Percentiles rank a stretch among this genome's conserved stretches.
Conservation (phyloP, 64 coral and sea anemone genomes). For the Montipora capricornis region DNA sequence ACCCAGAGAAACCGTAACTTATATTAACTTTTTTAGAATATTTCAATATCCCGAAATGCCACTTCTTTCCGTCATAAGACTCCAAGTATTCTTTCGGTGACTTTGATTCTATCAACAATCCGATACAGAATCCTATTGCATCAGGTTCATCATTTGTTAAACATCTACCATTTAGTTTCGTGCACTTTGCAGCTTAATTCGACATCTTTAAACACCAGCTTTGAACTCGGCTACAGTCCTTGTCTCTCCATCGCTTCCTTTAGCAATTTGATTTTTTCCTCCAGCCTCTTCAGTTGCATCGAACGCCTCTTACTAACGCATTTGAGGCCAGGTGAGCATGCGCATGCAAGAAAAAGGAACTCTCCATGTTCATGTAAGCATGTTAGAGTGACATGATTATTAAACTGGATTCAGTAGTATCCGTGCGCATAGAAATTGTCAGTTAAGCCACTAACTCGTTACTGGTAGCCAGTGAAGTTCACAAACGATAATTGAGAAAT, state of each 20-base stretch:
- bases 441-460: too few relatives aligned
- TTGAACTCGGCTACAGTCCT: conserved; percentile 11
- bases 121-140: too few relatives aligned
- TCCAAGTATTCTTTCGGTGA: too few relatives aligned
- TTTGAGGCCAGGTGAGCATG: conserved; percentile 43
- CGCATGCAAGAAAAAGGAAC: conserved; percentile 22
- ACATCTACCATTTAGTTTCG: neutral
- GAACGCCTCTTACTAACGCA: conserved; percentile 55
- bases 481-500: too few relatives aligned
- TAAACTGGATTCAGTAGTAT: too few relatives aligned
- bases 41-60: too few relatives aligned
- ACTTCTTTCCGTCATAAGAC: too few relatives aligned
- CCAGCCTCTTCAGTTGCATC: conserved; percentile 46
- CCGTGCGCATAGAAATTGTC: too few relatives aligned
- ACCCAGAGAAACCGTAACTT: neutral
- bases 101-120: too few relatives aligned
- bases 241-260: conserved; percentile 27
- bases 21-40: neutral
- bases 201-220: conserved; percentile 41
- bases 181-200: neutral
- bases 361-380: neutral
- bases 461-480: too few relatives aligned
- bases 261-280: conserved; percentile 43
- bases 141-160: too few relatives aligned
- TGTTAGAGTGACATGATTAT: neutral